Conservation (phyloP, 2,888 invertebrate species). For the Silvanus unidentatus region DNA sequence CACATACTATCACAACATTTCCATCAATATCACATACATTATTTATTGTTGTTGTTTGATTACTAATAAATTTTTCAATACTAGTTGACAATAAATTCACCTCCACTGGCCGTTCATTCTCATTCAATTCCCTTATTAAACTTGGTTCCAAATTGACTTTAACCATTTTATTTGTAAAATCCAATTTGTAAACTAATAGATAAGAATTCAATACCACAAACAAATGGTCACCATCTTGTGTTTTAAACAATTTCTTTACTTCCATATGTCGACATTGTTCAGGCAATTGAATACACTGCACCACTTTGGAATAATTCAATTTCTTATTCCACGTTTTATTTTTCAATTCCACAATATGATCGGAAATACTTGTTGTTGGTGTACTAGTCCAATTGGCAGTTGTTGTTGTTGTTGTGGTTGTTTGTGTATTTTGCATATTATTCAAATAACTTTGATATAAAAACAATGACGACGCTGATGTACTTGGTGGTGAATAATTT, state of each 20-base stretch:
- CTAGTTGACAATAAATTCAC: conserved; percentile 63
- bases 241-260: conserved; percentile 61
- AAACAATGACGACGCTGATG: conserved; percentile 4
- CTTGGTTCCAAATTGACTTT: conserved; percentile 57
- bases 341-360: conserved; percentile 44
- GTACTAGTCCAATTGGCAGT: conserved; percentile 8
- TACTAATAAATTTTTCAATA: conserved; percentile 34
- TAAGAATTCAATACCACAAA: conserved; percentile 55
- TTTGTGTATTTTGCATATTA: background rate
- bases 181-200: conserved; percentile 53
- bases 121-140: conserved; percentile 55
- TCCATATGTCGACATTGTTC: conserved; percentile 48
- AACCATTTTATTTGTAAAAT: conserved; percentile 48
- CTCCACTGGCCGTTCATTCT: conserved; percentile 63
- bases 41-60: background rate
- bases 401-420: conserved; percentile 26
- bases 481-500: conserved; percentile 24
- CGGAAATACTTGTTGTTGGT: conserved; percentile 40
- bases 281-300: conserved; percentile 56
- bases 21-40: conserved; percentile 40
- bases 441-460: background rate
- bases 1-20: conserved; percentile 67
- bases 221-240: conserved; percentile 62
- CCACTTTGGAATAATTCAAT: conserved; percentile 47
- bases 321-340: conserved; percentile 38